Percentiles rank a stretch among this genome's conserved stretches.
Conservation (phyloP, 2,113 vertebrate species). For the Dicaeum eximium region DNA sequence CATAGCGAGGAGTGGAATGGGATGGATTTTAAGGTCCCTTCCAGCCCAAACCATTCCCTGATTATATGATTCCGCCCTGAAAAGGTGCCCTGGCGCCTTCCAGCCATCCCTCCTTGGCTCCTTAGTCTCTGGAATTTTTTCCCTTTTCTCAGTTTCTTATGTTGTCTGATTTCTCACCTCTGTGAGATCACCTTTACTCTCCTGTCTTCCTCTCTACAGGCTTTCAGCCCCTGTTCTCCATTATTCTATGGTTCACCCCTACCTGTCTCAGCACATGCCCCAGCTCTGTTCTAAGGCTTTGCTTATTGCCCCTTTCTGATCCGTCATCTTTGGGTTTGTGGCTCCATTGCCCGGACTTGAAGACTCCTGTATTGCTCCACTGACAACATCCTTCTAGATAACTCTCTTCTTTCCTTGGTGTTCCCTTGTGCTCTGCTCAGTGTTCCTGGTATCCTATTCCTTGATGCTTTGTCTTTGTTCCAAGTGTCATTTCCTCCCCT, state of each 20-base stretch:
- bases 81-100: neutral
- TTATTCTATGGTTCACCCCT: neutral
- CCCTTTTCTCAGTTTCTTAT: accelerated
- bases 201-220: neutral
- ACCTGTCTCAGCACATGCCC: neutral
- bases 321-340: neutral
- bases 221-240: neutral
- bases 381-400: neutral
- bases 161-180: too few relatives aligned
- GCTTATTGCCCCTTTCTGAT: accelerated
- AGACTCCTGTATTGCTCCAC: neutral
- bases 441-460: neutral
- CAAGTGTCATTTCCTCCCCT: neutral
- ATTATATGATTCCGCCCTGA: accelerated
- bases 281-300: neutral
- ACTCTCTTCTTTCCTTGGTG: neutral
- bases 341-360: too few relatives aligned
- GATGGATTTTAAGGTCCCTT: neutral
- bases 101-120: neutral
- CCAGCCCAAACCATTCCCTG: neutral
- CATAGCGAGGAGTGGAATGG: accelerated
- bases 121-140: neutral
- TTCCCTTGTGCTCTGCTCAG: accelerated
- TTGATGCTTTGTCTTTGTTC: neutral
- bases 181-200: accelerated